Conservation (phyloP, 2,888 invertebrate genomes). For the Pristionchus mayeri region DNA sequence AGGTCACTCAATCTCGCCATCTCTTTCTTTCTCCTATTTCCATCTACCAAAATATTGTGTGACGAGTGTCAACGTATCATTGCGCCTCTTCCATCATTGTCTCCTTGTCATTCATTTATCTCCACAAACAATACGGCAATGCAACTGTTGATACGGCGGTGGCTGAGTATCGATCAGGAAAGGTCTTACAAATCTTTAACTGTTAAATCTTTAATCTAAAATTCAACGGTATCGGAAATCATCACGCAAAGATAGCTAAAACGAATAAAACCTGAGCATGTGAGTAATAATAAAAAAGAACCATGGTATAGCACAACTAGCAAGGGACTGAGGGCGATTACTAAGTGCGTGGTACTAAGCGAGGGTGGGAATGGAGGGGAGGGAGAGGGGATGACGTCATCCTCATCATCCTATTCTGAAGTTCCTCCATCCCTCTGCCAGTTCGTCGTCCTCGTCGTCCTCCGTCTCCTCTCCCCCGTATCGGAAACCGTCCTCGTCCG, state of each 20-base stretch:
- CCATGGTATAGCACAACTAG: not conserved
- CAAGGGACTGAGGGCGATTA: not conserved
- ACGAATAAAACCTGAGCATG: not conserved
- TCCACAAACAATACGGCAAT: not conserved
- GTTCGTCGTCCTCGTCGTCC: constrained; percentile 70
- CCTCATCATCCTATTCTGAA: constrained; percentile 45
- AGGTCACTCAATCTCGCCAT: not conserved
- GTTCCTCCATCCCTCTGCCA: constrained; percentile 35
- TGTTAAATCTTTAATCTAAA: no score
- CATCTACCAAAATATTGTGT: constrained; percentile 20
- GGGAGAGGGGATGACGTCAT: not conserved
- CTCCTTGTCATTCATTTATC: not conserved
- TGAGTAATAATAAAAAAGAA: not conserved
- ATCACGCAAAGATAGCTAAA: not conserved
- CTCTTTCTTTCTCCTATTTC: not conserved
- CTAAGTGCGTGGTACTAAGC: no score
- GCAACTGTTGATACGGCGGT: not conserved
- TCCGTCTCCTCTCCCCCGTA: constrained; percentile 56
- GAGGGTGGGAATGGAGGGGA: not conserved
- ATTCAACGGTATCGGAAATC: not conserved
- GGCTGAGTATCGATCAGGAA: constrained; percentile 3
- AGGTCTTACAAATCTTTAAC: no score
- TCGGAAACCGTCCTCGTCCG: constrained; percentile 52
- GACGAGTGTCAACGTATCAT: not conserved
- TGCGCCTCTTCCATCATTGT: not conserved